Conservation (phyloP, 2,113 vertebrate genomes). For the Semicossyphus pulcher region DNA sequence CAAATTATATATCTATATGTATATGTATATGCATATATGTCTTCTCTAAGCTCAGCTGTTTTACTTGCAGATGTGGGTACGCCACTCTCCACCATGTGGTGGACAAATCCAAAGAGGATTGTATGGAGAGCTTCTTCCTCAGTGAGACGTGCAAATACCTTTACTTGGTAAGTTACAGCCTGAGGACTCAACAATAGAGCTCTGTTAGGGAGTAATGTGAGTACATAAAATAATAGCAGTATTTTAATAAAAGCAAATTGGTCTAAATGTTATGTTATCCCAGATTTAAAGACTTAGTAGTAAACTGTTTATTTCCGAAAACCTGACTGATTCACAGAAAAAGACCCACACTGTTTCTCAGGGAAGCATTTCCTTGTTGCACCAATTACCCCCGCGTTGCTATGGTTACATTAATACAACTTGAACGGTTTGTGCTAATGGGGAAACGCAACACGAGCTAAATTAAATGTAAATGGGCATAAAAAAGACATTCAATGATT, state of each 20-base stretch:
- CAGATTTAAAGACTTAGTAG: too few species aligned
- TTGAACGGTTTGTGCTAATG: neutral
- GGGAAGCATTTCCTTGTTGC: slow-evolving; percentile 32
- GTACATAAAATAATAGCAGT: too few species aligned
- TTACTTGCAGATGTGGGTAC: slow-evolving; percentile 91
- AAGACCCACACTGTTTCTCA: too few species aligned
- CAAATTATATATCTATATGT: too few species aligned
- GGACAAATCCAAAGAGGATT: slow-evolving; percentile 98
- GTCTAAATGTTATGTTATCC: too few species aligned
- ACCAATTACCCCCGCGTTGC: slow-evolving; percentile 42
- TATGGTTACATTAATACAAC: slow-evolving; percentile 70
- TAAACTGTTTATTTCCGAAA: too few species aligned
- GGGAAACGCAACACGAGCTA: neutral
- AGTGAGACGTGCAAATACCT: slow-evolving; percentile 99
- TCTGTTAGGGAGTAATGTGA: too few species aligned
- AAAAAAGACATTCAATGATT: neutral
- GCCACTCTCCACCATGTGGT: slow-evolving; percentile 97
- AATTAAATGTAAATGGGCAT: neutral
- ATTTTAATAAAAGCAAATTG: too few species aligned
- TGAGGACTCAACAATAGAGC: too few species aligned
- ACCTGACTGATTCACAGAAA: too few species aligned
- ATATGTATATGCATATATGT: too few species aligned
- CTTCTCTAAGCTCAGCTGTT: neutral
- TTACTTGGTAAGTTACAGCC: slow-evolving; percentile 87
- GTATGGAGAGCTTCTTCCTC: slow-evolving; percentile 99